These are phyloP conservation scores for Chelon labrosus DNA, from an alignment of 2,797 vertebrate genomes.

Conservation along the genomic window DNA sequence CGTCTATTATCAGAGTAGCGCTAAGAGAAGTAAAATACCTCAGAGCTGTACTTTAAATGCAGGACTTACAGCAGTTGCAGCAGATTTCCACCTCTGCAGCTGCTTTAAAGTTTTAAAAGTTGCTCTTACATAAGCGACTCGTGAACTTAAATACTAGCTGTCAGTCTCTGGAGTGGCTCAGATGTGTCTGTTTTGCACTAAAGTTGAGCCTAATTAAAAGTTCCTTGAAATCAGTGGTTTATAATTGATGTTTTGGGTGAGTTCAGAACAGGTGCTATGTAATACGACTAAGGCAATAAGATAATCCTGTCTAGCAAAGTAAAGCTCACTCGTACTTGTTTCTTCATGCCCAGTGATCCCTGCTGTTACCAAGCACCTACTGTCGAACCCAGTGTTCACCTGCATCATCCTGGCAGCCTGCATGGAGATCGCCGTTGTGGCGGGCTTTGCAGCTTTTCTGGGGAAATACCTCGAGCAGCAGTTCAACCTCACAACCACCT, in stretches of 20 bases:
- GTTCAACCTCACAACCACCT: constrained; percentile 97
- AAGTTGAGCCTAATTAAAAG: neutral
- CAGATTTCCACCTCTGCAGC: neutral
- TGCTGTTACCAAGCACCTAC: constrained; percentile 95
- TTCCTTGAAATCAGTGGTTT: neutral
- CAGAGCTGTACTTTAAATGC: neutral
- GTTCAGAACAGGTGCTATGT: neutral
- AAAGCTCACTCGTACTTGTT: neutral
- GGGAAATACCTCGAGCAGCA: constrained; percentile 99
- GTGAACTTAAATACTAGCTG: neutral
- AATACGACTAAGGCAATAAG: neutral
- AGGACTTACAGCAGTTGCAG: neutral
- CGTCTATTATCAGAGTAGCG: no score
- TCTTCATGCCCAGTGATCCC: constrained; percentile 90
- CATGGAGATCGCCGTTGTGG: constrained; percentile 98
- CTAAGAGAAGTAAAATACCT: neutral
- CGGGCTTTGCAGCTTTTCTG: constrained; percentile 96
- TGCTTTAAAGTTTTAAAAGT: neutral
- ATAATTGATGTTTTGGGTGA: neutral
- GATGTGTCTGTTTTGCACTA: neutral
- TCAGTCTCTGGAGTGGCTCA: neutral
- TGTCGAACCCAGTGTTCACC: constrained; percentile 98
- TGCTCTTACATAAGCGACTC: neutral
- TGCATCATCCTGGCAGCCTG: constrained; percentile 97
- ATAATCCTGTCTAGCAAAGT: neutral